phyloP scores from a whole-genome alignment of 2,113 vertebrate species.

The Ophthalmotilapia sp. region DNA sequence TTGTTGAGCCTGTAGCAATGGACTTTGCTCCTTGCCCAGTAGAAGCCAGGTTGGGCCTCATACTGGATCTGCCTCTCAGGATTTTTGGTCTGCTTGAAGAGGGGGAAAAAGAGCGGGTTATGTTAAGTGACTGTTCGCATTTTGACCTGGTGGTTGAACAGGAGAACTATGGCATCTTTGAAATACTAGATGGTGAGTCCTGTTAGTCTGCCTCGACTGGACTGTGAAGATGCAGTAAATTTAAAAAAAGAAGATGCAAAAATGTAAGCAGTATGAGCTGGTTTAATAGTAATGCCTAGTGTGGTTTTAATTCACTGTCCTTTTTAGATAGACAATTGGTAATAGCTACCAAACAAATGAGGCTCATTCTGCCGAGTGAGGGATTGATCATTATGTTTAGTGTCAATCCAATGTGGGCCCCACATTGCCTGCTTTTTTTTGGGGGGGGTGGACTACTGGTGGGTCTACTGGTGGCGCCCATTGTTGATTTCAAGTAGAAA shows the following conservation, averaged over 20 bases:
- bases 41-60: slow-evolving; percentile 77
- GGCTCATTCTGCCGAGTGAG: neutral
- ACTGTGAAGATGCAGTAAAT: neutral
- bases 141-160: slow-evolving; percentile 82
- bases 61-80: slow-evolving; percentile 83
- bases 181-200: slow-evolving; percentile 74
- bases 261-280: neutral
- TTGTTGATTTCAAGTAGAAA: neutral
- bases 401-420: neutral
- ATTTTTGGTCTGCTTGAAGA: slow-evolving; percentile 75
- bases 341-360: neutral
- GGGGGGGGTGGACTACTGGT: too few relatives aligned
- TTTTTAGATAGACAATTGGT: neutral
- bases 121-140: slow-evolving; percentile 89
- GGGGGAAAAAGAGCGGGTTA: slow-evolving; percentile 63
- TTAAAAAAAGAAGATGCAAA: neutral
- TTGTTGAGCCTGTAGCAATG: slow-evolving; percentile 88
- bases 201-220: neutral
- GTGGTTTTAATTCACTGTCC: neutral
- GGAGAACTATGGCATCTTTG: slow-evolving; percentile 82
- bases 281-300: neutral
- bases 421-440: neutral
- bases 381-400: neutral
- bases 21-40: slow-evolving; percentile 84
- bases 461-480: neutral